Evolutionary conservation across 2,113 vertebrate species (phyloP).

Genomic region (Pelecanoides urinatrix): DNA sequence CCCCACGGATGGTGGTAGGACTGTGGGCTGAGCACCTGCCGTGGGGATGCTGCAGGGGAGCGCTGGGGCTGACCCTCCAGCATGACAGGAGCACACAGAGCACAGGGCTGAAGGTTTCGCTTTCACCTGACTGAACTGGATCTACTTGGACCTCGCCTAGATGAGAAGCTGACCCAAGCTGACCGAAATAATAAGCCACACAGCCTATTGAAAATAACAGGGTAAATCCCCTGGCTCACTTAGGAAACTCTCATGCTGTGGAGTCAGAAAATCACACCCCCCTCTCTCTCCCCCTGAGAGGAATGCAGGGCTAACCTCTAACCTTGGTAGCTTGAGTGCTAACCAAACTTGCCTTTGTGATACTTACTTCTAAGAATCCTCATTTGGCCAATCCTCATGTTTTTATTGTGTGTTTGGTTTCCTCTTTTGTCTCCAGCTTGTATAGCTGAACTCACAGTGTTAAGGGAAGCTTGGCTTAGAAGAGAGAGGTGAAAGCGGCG

Average conservation of each 20-base stretch:
- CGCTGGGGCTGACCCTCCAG: not conserved
- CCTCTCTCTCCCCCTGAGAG: not conserved
- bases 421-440: not conserved
- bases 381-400: not conserved
- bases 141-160: not conserved
- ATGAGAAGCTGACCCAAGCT: not conserved
- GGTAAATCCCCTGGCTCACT: not conserved
- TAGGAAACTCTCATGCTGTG: not conserved
- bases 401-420: conserved; percentile 7
- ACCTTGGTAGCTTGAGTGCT: not conserved
- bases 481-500: not conserved
- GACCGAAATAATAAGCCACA: not conserved
- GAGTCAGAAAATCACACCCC: not conserved
- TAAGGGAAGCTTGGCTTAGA: not conserved
- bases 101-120: not conserved
- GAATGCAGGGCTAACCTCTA: not conserved
- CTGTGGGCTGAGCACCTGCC: not conserved
- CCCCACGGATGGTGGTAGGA: accelerated
- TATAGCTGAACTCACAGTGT: not conserved
- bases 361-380: conserved; percentile 32
- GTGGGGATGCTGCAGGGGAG: not conserved
- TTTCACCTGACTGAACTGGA: not conserved
- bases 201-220: not conserved
- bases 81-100: not conserved
- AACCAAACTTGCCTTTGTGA: not conserved